Conservation (phyloP, 2,113 vertebrate species). For the Halcyon malimbica region DNA sequence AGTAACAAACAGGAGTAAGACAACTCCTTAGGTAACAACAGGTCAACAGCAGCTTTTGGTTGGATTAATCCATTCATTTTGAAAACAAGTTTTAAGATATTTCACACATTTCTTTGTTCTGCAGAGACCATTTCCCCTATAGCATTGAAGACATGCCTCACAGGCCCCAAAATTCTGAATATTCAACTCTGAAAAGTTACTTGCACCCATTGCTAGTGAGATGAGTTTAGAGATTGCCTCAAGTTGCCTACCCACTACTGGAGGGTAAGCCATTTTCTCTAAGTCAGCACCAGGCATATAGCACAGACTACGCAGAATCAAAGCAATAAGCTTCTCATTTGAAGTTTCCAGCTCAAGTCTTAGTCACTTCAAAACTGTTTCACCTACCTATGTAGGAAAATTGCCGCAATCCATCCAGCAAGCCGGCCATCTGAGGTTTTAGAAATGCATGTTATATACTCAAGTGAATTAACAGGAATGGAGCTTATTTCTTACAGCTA, state of each 20-base stretch:
- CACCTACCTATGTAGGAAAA: not conserved
- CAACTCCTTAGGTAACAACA: not conserved
- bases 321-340: not conserved
- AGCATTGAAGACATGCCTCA: not conserved
- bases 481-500: not conserved
- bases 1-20: not conserved
- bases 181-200: not conserved
- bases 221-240: not conserved
- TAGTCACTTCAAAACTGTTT: slow-evolving; percentile 7
- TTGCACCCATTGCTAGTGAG: not conserved
- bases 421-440: not conserved
- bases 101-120: not conserved
- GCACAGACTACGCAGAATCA: not conserved
- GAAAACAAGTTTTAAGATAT: not conserved
- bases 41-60: not conserved
- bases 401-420: not conserved
- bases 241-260: not conserved
- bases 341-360: not conserved
- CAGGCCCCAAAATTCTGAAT: not conserved
- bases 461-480: not conserved
- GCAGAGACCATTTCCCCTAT: rapidly evolving
- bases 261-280: not conserved
- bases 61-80: not conserved
- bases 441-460: not conserved
- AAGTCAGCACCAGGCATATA: not conserved